Percentiles rank a stretch among this genome's conserved stretches.
phyloP scores from a whole-genome alignment of 53 echinoderm and acorn worm genomes.

The Holothuria leucospilota region DNA sequence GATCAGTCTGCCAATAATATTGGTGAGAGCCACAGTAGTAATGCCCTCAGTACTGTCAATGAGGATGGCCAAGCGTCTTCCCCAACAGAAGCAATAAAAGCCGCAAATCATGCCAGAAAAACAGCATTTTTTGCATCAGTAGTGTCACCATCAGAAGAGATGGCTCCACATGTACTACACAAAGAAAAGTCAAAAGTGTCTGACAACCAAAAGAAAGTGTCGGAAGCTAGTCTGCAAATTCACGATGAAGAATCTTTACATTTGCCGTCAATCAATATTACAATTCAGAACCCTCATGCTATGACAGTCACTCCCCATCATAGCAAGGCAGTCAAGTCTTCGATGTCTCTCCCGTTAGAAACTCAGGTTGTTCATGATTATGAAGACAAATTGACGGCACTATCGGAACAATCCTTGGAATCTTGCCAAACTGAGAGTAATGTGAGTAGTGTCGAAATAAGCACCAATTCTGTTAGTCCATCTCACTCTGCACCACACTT shows the following conservation, averaged over 20 bases:
- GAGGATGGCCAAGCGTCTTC: constrained; percentile 54
- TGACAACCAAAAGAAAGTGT: constrained; percentile 31
- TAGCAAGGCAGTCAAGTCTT: not conserved
- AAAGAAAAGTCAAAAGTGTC: not conserved
- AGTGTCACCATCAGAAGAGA: constrained; percentile 54
- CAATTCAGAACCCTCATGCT: constrained; percentile 75
- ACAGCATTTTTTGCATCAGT: constrained; percentile 74
- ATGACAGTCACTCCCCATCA: not conserved
- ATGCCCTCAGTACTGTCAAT: not conserved
- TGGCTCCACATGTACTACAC: not conserved
- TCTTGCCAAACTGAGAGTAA: not conserved
- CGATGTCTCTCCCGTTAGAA: constrained; percentile 31
- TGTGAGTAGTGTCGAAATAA: constrained; percentile 22
- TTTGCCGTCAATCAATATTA: constrained; percentile 72
- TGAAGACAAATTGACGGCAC: constrained; percentile 11
- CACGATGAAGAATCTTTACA: constrained; percentile 49
- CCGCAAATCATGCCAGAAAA: constrained; percentile 67
- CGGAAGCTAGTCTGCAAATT: constrained; percentile 69
- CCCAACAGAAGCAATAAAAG: constrained; percentile 85
- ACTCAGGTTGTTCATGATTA: not conserved
- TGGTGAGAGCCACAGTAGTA: constrained; percentile 73
- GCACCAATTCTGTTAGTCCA: constrained; percentile 25
- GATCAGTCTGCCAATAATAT: constrained; percentile 37
- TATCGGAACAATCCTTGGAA: constrained; percentile 20
- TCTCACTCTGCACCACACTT: constrained; percentile 56